These are phyloP conservation scores for Ailurus styani DNA, from an alignment of 2,113 vertebrate genomes.

Conservation along the genomic window DNA sequence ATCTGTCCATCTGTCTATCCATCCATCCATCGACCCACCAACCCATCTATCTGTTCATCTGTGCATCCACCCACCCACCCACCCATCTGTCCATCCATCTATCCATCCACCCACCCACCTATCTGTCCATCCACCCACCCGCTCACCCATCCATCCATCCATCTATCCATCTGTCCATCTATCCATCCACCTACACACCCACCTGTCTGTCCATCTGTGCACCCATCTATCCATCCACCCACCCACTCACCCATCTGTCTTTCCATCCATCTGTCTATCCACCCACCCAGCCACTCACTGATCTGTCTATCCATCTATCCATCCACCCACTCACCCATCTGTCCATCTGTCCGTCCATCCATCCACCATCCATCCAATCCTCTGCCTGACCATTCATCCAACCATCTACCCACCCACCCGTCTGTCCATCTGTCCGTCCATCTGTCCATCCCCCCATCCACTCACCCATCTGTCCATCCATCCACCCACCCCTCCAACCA, in stretches of 20 bases:
- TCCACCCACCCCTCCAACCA: not conserved
- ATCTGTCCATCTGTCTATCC: fast-evolving
- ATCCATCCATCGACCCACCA: not conserved
- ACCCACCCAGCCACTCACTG: too few species aligned
- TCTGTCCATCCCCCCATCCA: not conserved
- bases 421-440: too few species aligned
- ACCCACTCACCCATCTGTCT: not conserved
- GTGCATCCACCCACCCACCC: fast-evolving
- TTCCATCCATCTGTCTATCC: not conserved
- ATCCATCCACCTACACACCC: fast-evolving
- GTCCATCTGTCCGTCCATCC: fast-evolving
- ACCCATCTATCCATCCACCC: not conserved
- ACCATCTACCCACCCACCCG: too few species aligned
- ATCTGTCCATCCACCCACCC: too few species aligned
- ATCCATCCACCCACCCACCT: too few species aligned
- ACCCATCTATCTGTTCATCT: fast-evolving
- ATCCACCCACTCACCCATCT: fast-evolving
- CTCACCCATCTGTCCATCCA: too few species aligned
- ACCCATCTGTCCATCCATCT: too few species aligned
- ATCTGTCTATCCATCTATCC: too few species aligned
- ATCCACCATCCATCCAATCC: not conserved
- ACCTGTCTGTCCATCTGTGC: too few species aligned
- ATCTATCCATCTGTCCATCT: too few species aligned
- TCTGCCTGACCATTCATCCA: too few species aligned
- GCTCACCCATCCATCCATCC: too few species aligned